Base-by-base conservation (phyloP, 2,113 vertebrate species). In the Eupsittula cactorum region DNA sequence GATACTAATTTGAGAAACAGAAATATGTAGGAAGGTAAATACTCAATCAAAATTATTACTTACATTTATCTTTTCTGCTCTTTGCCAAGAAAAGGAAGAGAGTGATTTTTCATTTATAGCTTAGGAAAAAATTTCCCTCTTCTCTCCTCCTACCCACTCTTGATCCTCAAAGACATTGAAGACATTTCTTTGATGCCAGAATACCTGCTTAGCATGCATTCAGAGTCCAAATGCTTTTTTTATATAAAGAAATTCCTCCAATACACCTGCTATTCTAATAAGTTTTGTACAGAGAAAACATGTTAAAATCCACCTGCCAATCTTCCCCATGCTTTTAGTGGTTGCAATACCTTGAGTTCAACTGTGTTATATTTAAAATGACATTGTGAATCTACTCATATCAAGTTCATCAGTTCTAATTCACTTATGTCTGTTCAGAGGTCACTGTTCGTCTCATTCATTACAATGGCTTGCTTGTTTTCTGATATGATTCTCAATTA, bases 321-420 rank as follows among this genome's bases (percentile, higher is more conserved):
- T 80, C 31, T 76, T 90, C 85, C 28, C 21, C 35, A 6, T 71
- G 67, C 17, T 82, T 95, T 95, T 67, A 76, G 70, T 95, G 62
- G 59, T 64, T 89, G 60, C 15, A 77, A 83, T 87, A 88, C 64
- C 63, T 82, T 91, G 49, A 96, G 47, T 94, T 95, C 93, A 91
- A 81, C 28, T 35, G 23, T 67, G 9, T 46, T 96, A 57, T 78
- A 97, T 97, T 96, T 95, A 92, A 98, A 96, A 93, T 94, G 97
- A 96, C 93, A 91, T 21, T 24, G 28, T 79, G 75, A 96, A 93
- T 95, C 63, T 92, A 95, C 52, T 96, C 60, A 71, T 71, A 94
- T 83, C 79, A 92, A 86, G 76, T 88, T 95, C 94, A 97, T 96
- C 95, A 97, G 67, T 96, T 95, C 62, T 97, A 97, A 97, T 97